Evolutionary conservation across 2,113 vertebrate genomes (phyloP), one percentile per base, ranked within the genome.

Genomic region (Myiozetetes cayanensis): DNA sequence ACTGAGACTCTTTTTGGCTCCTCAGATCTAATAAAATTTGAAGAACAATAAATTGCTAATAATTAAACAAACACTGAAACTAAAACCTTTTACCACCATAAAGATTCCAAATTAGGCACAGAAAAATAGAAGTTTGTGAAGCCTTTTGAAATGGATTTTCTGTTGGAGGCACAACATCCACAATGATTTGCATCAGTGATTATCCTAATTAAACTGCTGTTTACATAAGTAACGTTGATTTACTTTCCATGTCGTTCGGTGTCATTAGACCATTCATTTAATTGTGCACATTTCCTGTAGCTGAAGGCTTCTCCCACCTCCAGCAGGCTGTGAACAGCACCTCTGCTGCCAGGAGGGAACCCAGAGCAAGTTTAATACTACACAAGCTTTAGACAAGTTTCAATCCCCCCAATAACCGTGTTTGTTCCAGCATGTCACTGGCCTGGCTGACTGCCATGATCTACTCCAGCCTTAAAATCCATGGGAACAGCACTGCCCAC

Each of bases 191-290:
- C 96, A 96, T 95, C 91, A 91, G 85, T 77, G 96, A 94, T 96
- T 95, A 94, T 92, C 92, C 97, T 98, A 96, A 97, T 97, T 97
- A 97, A 97, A 97, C 75, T 89, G 73, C 86, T 96, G 95, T 80
- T 96, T 92, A 94, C 88, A 82, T 72, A 90, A 95, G 90, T 93
- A 94, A 92, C 9, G 6, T 73, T 97, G 96, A 96, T 96, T 97
- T 94, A 85, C 96, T 97, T 96, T 58, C 85, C 65, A 88, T 56
- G 93, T 90, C 79, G 71, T 68, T 96, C 31, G 3, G 87, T 85
- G 93, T 95, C 85, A 96, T 97, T 93, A 97, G 75, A 91, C 86
- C 94, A 44, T 68, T 79, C 91, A 59, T 63, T 96, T 96, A 87
- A 89, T 39, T 88, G 91, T n/a, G 79, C 31, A 92, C 30, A 89